Conservation (phyloP, 2,888 invertebrate genomes). For the Machimus rusticus region DNA sequence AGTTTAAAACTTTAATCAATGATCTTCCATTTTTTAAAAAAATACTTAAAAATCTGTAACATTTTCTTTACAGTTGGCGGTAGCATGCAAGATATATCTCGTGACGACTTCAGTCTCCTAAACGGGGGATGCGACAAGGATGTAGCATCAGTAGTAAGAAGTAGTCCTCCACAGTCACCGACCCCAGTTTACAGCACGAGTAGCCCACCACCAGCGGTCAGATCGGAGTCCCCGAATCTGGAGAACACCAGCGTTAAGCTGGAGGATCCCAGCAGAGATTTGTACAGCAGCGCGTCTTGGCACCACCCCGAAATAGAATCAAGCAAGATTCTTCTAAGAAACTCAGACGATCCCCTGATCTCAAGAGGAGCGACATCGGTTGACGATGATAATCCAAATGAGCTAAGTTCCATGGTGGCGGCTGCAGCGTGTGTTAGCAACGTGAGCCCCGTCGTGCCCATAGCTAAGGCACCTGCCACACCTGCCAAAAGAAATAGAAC, state of each 20-base stretch:
- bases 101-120: constrained; percentile 55
- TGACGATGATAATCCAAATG: constrained; percentile 52
- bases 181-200: constrained; percentile 40
- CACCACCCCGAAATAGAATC: constrained; percentile 49
- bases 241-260: constrained; percentile 42
- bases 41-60: neutral
- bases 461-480: neutral
- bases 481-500: constrained; percentile 48
- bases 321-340: constrained; percentile 56
- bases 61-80: constrained; percentile 52
- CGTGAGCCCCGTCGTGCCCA: neutral
- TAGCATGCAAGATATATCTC: constrained; percentile 60
- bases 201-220: constrained; percentile 15
- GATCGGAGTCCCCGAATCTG: constrained; percentile 25
- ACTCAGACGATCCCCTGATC: constrained; percentile 62
- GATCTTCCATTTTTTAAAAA: neutral
- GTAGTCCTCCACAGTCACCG: constrained; percentile 47
- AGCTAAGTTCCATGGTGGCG: constrained; percentile 54
- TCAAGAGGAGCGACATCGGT: constrained; percentile 58
- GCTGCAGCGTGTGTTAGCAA: constrained; percentile 43
- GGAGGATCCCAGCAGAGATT: constrained; percentile 44
- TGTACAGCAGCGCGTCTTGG: constrained; percentile 43
- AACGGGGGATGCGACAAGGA: constrained; percentile 53
- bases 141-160: constrained; percentile 48
- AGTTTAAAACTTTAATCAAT: neutral